Conservation (phyloP, 2,797 vertebrate genomes). For the Eurystomus glaucurus region DNA sequence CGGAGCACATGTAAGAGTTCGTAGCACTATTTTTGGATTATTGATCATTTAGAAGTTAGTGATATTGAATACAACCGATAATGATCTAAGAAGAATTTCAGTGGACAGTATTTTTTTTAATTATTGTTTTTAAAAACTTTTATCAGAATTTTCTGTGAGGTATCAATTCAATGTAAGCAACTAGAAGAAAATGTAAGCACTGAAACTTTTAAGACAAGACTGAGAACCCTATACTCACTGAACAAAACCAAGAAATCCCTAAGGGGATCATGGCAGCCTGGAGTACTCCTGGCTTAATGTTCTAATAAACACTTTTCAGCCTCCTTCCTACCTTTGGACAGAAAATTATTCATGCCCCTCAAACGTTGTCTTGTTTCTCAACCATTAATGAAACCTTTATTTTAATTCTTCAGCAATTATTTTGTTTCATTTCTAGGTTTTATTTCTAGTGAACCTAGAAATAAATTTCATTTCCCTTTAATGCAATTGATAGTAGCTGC, state of each 20-base stretch:
- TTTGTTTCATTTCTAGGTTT: not conserved
- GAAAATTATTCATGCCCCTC: not conserved
- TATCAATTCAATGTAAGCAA: not conserved
- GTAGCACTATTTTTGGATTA: not conserved
- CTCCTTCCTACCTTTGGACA: not conserved
- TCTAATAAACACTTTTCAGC: not conserved
- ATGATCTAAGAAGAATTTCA: not conserved
- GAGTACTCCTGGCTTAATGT: not conserved
- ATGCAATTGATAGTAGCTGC: not conserved
- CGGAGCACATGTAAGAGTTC: not conserved
- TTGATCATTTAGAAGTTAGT: not conserved
- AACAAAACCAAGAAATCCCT: not conserved
- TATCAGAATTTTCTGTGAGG: not conserved
- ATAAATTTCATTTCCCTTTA: not conserved
- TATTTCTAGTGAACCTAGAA: not conserved
- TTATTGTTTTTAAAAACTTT: not conserved
- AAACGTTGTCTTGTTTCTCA: not conserved
- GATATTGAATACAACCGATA: not conserved
- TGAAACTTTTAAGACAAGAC: not conserved
- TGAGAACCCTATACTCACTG: not conserved
- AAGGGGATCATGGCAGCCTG: not conserved
- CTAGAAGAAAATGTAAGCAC: not conserved
- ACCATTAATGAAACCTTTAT: not conserved
- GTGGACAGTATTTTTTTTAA: rapidly evolving
- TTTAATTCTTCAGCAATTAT: not conserved